Conservation (phyloP, 2,113 vertebrate species). For the Vulpes ferrilata region DNA sequence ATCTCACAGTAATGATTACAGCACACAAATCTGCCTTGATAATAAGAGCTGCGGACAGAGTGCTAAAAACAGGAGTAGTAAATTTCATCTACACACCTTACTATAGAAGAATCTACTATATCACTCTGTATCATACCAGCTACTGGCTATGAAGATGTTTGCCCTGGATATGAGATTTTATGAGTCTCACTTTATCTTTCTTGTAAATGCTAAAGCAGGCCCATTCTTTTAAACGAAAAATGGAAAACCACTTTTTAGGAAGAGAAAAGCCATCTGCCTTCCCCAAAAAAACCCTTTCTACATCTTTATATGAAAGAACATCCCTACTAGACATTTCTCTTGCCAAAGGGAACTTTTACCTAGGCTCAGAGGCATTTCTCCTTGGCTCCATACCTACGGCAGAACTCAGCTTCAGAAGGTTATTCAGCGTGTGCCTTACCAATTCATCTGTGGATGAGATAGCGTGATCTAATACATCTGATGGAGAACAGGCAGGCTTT, state of each 20-base stretch:
- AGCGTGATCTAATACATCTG: not conserved
- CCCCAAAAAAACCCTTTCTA: not conserved
- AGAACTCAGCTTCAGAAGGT: not conserved
- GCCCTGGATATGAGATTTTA: not conserved
- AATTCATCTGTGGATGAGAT: not conserved
- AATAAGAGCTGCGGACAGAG: not conserved
- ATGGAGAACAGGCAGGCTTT: not conserved
- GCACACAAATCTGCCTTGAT: not conserved
- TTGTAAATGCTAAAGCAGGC: not conserved
- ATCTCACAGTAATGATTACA: not conserved
- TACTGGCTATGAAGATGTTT: not conserved
- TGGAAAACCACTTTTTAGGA: slow-evolving; percentile 4
- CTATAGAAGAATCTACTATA: not conserved
- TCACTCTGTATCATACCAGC: not conserved
- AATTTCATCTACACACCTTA: not conserved
- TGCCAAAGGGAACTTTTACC: slow-evolving; percentile 23
- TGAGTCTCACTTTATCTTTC: slow-evolving; percentile 1
- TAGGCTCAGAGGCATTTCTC: not conserved
- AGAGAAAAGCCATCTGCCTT: slow-evolving; percentile 45
- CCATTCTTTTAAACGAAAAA: not conserved
- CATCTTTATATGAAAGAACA: not conserved
- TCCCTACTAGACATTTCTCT: not conserved
- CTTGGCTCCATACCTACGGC: not conserved
- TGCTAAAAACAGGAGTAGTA: not conserved
- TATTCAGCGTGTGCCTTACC: not conserved